These are phyloP conservation scores for Chromobotia macracanthus DNA, from an alignment of 2,797 vertebrate genomes.

Conservation along the genomic window DNA sequence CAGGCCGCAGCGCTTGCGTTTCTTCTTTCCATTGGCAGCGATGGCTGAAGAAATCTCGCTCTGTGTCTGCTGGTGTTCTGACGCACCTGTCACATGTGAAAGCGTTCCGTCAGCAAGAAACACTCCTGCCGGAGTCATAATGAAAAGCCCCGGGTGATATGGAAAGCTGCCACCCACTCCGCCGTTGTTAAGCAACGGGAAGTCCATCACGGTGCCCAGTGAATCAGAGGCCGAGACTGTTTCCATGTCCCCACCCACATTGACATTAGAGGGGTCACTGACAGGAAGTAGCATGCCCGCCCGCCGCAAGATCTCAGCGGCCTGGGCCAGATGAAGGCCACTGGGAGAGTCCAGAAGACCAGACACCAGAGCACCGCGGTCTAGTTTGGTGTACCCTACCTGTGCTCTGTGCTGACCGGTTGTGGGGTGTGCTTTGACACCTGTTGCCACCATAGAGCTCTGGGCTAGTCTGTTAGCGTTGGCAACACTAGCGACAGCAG, in stretches of 20 bases:
- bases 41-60: constrained; percentile 92
- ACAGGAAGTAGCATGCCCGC: constrained; percentile 83
- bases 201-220: constrained; percentile 89
- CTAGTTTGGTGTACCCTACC: constrained; percentile 86
- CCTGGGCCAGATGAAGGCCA: constrained; percentile 94
- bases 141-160: constrained; percentile 95
- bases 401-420: constrained; percentile 87
- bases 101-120: constrained; percentile 91
- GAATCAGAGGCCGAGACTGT: constrained; percentile 85
- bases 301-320: constrained; percentile 93
- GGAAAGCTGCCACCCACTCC: constrained; percentile 80
- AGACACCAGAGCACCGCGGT: constrained; percentile 87
- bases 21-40: constrained; percentile 86
- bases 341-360: constrained; percentile 90
- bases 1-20: constrained; percentile 97
- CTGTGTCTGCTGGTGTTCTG: constrained; percentile 85
- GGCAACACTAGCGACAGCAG: constrained; percentile 82
- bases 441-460: constrained; percentile 81
- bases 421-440: constrained; percentile 89
- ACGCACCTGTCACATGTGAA: constrained; percentile 84
- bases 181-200: constrained; percentile 88
- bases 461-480: constrained; percentile 80
- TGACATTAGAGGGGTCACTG: constrained; percentile 70
- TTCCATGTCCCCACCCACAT: constrained; percentile 83
- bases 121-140: constrained; percentile 88